A percentile compares a stretch with the other conserved stretches of the same genome.
These are phyloP conservation scores for Stomatorhinus walkeri DNA, from an alignment of 2,797 vertebrate genomes.

Conservation along the genomic window DNA sequence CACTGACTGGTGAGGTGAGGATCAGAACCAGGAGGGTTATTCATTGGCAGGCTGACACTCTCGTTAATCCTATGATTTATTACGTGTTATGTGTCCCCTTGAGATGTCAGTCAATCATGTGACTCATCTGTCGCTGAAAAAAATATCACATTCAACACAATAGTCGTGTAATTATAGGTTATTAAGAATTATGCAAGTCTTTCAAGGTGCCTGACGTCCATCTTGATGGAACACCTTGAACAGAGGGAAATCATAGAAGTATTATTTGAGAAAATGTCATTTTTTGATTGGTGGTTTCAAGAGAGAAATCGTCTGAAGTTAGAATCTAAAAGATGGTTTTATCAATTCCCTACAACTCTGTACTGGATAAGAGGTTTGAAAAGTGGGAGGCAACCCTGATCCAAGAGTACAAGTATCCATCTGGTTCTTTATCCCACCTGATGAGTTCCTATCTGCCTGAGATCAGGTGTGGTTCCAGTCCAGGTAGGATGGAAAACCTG, in stretches of 20 bases:
- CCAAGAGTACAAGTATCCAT: background rate
- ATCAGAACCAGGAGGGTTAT: background rate
- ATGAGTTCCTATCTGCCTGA: background rate
- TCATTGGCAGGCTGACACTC: background rate
- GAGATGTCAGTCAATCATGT: background rate
- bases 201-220: background rate
- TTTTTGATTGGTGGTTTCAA: background rate
- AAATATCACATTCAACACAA: background rate
- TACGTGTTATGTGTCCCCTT: background rate
- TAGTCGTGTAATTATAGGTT: background rate
- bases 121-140: background rate
- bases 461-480: background rate
- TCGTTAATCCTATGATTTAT: background rate
- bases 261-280: background rate
- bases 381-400: background rate
- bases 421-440: background rate
- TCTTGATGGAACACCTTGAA: background rate
- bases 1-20: background rate
- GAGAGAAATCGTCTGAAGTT: background rate
- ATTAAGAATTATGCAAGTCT: background rate
- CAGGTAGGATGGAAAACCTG: background rate
- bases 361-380: background rate
- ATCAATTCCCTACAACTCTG: background rate
- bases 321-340: background rate
- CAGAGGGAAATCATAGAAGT: background rate